Conservation (phyloP, 2,888 invertebrate genomes). For the Lasioglossum vierecki region DNA sequence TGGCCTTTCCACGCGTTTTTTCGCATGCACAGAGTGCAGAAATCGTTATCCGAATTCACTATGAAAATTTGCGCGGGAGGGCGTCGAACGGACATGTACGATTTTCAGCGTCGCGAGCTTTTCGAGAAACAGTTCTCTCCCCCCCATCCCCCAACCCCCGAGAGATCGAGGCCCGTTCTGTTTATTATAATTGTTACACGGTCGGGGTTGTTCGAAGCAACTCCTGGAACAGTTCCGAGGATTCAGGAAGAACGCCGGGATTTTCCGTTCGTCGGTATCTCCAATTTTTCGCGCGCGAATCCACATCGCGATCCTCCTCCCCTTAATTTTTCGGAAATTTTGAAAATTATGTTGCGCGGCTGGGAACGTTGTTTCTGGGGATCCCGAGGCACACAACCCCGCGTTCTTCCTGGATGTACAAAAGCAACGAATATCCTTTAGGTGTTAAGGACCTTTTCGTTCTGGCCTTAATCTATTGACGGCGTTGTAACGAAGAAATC, state of each 20-base stretch:
- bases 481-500: background rate
- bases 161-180: background rate
- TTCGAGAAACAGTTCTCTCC: background rate
- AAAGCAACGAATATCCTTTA: constrained; percentile 20
- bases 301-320: background rate
- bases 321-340: background rate
- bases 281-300: background rate
- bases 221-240: background rate
- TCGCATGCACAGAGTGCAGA: background rate
- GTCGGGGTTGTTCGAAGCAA: background rate
- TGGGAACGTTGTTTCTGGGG: background rate
- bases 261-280: background rate
- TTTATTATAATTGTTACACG: constrained; percentile 5
- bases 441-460: constrained; percentile 1
- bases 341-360: background rate
- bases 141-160: background rate
- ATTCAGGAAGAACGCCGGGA: constrained; percentile 52
- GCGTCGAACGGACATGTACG: constrained; percentile 3
- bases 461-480: constrained; percentile 17
- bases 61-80: constrained; percentile 45
- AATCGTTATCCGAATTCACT: background rate
- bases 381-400: background rate
- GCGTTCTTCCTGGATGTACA: constrained; percentile 45
- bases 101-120: constrained; percentile 17
- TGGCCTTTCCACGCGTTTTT: constrained; percentile 1